These are phyloP conservation scores for Pammene aurita DNA, from an alignment of 2,888 invertebrate genomes.

Conservation along the genomic window DNA sequence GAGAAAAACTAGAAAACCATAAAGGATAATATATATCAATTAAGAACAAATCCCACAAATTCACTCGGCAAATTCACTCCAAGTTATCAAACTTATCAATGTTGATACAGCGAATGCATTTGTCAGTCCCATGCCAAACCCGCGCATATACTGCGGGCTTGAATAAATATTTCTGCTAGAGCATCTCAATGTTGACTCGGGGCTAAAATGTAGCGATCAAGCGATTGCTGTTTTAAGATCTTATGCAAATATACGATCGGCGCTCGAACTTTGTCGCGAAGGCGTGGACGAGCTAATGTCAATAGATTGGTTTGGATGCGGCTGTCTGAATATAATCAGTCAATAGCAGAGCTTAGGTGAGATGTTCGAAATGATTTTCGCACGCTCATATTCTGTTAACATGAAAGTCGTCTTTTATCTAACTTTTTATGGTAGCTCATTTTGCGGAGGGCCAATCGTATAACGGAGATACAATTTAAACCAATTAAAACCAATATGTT, in stretches of 20 bases:
- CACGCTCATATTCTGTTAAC: too few species aligned
- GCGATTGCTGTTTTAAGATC: conserved; percentile 75
- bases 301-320: conserved; percentile 44
- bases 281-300: conserved; percentile 54
- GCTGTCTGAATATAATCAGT: neutral
- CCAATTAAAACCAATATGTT: too few species aligned
- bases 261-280: conserved; percentile 64
- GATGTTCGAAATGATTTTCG: too few species aligned
- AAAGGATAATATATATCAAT: too few species aligned
- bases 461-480: too few species aligned
- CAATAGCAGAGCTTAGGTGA: too few species aligned
- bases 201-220: conserved; percentile 70
- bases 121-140: conserved; percentile 17
- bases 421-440: too few species aligned
- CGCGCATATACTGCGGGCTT: conserved; percentile 27
- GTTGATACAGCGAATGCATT: conserved; percentile 13
- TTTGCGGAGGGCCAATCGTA: too few species aligned
- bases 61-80: too few species aligned
- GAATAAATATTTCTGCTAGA: conserved; percentile 59
- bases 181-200: conserved; percentile 62
- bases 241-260: conserved; percentile 69
- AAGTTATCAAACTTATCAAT: conserved; percentile 17
- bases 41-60: too few species aligned
- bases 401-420: too few species aligned
- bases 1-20: too few species aligned